Conservation (phyloP, 2,797 vertebrate genomes). For the Margarornis squamiger region DNA sequence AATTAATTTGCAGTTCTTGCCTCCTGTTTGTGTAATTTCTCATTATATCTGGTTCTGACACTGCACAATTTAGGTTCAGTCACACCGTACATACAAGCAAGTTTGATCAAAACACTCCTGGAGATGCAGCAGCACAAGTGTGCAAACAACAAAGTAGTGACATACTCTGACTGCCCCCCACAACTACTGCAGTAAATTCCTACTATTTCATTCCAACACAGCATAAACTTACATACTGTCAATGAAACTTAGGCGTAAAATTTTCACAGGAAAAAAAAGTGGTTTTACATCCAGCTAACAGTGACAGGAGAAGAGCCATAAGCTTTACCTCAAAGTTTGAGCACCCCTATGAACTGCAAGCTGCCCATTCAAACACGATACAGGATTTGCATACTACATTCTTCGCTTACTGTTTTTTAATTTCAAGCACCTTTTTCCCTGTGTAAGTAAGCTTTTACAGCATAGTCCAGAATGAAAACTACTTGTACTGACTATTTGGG, state of each 20-base stretch:
- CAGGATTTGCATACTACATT: not conserved
- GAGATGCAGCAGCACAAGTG: not conserved
- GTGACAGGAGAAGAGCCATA: not conserved
- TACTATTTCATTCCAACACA: not conserved
- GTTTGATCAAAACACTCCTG: not conserved
- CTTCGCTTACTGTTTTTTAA: not conserved
- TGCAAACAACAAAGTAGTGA: not conserved
- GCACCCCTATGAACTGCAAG: not conserved
- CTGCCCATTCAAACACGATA: not conserved
- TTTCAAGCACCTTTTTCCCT: not conserved
- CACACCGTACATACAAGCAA: not conserved
- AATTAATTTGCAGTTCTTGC: not conserved
- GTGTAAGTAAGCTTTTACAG: not conserved
- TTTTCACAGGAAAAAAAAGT: not conserved
- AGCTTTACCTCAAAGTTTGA: not conserved
- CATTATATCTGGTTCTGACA: not conserved
- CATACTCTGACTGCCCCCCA: not conserved
- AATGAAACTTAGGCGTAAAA: not conserved
- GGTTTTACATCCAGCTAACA: not conserved
- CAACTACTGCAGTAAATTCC: not conserved
- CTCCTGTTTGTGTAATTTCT: not conserved
- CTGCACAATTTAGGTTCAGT: not conserved
- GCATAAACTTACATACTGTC: not conserved
- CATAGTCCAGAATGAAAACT: not conserved
- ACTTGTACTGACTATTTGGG: not conserved